These are phyloP conservation scores for Emydocephalus ijimae DNA, from an alignment of 2,113 vertebrate species.

Conservation along the genomic window DNA sequence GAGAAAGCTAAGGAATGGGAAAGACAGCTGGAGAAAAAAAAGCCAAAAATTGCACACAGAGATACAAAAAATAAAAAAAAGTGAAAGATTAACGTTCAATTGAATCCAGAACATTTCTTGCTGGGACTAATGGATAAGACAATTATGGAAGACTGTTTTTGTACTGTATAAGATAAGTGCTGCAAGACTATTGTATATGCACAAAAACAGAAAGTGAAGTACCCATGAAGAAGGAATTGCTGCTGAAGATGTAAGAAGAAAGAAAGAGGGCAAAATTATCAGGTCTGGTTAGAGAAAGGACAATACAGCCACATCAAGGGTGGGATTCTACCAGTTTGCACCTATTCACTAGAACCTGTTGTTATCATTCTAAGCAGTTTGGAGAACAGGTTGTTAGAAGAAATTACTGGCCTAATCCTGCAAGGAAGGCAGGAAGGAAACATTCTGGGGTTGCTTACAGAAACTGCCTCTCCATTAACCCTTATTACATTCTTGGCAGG, in stretches of 20 bases:
- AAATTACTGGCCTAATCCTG: too few species aligned
- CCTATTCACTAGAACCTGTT: too few species aligned
- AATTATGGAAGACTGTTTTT: background rate
- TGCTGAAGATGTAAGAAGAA: background rate
- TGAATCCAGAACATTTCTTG: background rate
- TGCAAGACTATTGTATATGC: background rate
- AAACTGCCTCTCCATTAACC: too few species aligned
- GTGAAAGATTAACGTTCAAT: background rate
- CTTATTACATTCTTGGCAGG: too few species aligned
- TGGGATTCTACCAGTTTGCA: too few species aligned
- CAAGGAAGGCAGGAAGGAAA: too few species aligned
- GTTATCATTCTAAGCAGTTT: too few species aligned
- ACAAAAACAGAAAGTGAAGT: background rate
- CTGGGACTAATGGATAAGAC: background rate
- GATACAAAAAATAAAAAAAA: background rate
- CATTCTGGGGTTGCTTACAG: too few species aligned
- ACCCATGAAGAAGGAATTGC: background rate
- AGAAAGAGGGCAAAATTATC: background rate
- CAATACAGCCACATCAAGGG: background rate
- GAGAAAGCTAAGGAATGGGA: background rate
- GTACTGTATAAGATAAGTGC: background rate
- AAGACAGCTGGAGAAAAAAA: background rate
- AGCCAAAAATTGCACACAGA: background rate
- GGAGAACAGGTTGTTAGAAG: too few species aligned
- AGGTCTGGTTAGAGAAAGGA: background rate